These are phyloP conservation scores for Lampropteryx suffumata DNA, from an alignment of 2,888 invertebrate genomes.

Conservation along the genomic window DNA sequence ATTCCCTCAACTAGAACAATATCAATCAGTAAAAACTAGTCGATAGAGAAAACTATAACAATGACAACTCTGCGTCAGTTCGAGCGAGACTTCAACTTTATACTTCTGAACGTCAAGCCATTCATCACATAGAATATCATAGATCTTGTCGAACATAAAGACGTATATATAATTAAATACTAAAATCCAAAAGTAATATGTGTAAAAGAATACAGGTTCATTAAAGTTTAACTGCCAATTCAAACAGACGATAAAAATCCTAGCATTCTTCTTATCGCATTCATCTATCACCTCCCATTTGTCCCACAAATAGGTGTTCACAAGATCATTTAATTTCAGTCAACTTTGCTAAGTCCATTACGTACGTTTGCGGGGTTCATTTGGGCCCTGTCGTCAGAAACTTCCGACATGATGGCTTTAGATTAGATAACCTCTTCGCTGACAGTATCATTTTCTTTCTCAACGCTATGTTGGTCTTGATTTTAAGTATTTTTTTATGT, in stretches of 20 bases:
- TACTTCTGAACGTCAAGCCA: constrained; percentile 9
- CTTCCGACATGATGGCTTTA: constrained; percentile 28
- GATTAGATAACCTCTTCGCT: constrained; percentile 23
- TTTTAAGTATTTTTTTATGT: too few species aligned
- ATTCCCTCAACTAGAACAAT: constrained; percentile 18
- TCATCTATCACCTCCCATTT: background rate
- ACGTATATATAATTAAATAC: too few species aligned
- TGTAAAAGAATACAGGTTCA: background rate
- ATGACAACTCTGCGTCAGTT: constrained; percentile 15
- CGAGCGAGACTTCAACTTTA: constrained; percentile 13
- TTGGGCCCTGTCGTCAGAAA: constrained; percentile 16
- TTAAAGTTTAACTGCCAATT: background rate
- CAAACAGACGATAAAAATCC: background rate
- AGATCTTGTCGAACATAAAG: too few species aligned
- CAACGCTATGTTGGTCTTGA: background rate
- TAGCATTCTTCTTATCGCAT: background rate
- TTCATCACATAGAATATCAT: background rate
- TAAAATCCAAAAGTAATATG: too few species aligned
- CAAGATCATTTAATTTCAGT: constrained; percentile 29
- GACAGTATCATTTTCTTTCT: constrained; percentile 9
- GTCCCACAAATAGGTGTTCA: constrained; percentile 23
- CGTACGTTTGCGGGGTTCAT: constrained; percentile 21
- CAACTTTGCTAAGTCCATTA: constrained; percentile 27
- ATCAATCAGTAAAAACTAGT: constrained; percentile 27
- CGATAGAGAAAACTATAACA: constrained; percentile 22